Percentiles rank a stretch among this genome's conserved stretches.
These are phyloP conservation scores for Spialia ferax DNA, from an alignment of 2,888 invertebrate species.

Conservation along the genomic window DNA sequence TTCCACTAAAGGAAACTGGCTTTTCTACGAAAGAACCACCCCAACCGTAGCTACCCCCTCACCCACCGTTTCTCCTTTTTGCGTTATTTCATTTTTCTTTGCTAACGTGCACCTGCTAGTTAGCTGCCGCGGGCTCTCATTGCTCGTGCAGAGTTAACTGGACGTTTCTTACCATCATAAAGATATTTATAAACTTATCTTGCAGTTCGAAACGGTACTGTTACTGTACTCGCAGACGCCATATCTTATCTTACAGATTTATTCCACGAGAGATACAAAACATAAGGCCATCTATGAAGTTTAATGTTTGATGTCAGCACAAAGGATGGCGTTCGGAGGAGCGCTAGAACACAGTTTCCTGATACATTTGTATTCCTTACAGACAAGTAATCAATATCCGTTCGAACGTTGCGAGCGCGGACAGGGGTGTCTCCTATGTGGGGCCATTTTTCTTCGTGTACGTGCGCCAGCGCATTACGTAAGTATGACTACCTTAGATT, in stretches of 20 bases:
- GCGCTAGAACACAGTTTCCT: slow-evolving; percentile 70
- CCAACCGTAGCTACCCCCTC: slow-evolving; percentile 68
- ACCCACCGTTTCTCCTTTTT: slow-evolving; percentile 77
- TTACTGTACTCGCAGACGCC: slow-evolving; percentile 17
- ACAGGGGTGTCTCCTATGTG: slow-evolving; percentile 66
- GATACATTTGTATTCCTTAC: slow-evolving; percentile 85
- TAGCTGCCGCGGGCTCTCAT: slow-evolving; percentile 75
- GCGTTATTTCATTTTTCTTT: slow-evolving; percentile 85
- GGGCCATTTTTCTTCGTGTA: slow-evolving; percentile 63
- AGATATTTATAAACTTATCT: slow-evolving; percentile 50
- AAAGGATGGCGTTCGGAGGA: slow-evolving; percentile 69
- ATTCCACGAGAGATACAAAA: slow-evolving; percentile 51
- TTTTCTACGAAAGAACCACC: slow-evolving; percentile 83
- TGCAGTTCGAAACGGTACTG: slow-evolving; percentile 47
- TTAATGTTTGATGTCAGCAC: slow-evolving; percentile 76
- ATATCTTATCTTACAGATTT: slow-evolving; percentile 38
- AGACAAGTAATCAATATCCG: slow-evolving; percentile 83
- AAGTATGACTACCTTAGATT: background rate
- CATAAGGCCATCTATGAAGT: slow-evolving; percentile 66
- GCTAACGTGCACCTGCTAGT: slow-evolving; percentile 83
- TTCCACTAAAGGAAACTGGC: slow-evolving; percentile 86
- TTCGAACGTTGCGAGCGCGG: slow-evolving; percentile 67
- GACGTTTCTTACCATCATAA: slow-evolving; percentile 57
- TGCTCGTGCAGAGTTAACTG: slow-evolving; percentile 62
- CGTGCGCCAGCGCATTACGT: slow-evolving; percentile 55